Evolutionary conservation across 2,113 vertebrate species (phyloP).

Genomic region (Trogon surrucura): DNA sequence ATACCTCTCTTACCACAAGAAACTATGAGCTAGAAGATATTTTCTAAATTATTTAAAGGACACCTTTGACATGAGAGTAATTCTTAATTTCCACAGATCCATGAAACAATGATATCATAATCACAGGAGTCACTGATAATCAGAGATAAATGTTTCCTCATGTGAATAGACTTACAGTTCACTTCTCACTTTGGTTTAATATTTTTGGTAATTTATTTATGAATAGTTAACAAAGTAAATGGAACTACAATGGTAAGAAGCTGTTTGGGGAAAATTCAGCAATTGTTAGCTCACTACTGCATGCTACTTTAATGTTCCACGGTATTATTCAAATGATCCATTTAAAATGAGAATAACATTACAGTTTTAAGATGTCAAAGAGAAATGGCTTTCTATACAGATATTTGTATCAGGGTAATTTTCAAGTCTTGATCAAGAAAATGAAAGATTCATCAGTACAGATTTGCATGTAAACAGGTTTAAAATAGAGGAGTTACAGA

Average conservation of each 20-base stretch:
- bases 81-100: neutral
- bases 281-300: neutral
- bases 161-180: constrained; percentile 18
- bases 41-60: neutral
- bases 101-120: neutral
- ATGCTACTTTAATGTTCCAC: neutral
- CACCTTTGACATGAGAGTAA: neutral
- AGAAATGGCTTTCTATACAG: neutral
- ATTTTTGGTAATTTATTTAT: constrained; percentile 19
- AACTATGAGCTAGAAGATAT: neutral
- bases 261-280: neutral
- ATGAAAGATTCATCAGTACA: neutral
- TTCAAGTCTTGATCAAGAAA: neutral
- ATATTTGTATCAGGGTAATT: neutral
- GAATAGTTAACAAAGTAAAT: neutral
- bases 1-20: neutral
- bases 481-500: neutral
- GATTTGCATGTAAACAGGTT: neutral
- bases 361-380: neutral
- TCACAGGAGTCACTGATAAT: neutral
- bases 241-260: neutral
- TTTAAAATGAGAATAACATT: neutral
- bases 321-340: neutral
- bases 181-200: constrained; percentile 26
- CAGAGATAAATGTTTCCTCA: constrained; percentile 2